These are phyloP conservation scores for Danaus plexippus DNA, from an alignment of 1,140 invertebrate genomes.

Conservation along the genomic window DNA sequence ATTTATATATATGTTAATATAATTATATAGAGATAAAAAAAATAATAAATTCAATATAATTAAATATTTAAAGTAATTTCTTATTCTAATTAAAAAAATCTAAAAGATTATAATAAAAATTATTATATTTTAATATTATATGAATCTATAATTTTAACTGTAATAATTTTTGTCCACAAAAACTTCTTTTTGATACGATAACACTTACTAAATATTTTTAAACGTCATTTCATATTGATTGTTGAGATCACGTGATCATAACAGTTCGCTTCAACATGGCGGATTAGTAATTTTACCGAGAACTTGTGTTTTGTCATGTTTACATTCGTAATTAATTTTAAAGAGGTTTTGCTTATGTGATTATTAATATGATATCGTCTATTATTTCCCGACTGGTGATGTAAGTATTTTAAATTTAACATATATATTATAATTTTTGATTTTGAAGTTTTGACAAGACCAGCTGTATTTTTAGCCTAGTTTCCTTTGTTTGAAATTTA, in stretches of 20 bases:
- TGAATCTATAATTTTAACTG: slow-evolving; percentile 15
- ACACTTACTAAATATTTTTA: slow-evolving; percentile 14
- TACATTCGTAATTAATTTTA: slow-evolving; percentile 58
- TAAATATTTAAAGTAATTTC: too few species aligned
- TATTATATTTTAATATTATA: slow-evolving; percentile 17
- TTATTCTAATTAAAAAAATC: too few species aligned
- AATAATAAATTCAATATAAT: too few species aligned
- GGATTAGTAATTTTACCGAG: slow-evolving; percentile 44
- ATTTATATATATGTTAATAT: too few species aligned
- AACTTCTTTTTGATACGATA: too few species aligned
- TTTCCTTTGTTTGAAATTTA: slow-evolving; percentile 26
- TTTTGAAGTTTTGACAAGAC: not conserved
- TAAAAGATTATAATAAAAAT: not conserved
- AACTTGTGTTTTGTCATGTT: slow-evolving; percentile 68
- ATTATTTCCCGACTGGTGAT: slow-evolving; percentile 81
- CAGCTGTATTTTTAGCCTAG: slow-evolving; percentile 16
- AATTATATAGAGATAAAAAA: too few species aligned
- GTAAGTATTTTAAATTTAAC: slow-evolving; percentile 72
- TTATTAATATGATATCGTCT: slow-evolving; percentile 79
- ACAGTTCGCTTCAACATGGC: slow-evolving; percentile 62
- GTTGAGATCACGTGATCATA: slow-evolving; percentile 67
- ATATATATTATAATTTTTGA: not conserved
- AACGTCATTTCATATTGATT: slow-evolving; percentile 58
- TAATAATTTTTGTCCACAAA: too few species aligned
- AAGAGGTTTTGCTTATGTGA: slow-evolving; percentile 52